phyloP scores from a whole-genome alignment of 2,888 invertebrate species.

The Aphrophora alni region DNA sequence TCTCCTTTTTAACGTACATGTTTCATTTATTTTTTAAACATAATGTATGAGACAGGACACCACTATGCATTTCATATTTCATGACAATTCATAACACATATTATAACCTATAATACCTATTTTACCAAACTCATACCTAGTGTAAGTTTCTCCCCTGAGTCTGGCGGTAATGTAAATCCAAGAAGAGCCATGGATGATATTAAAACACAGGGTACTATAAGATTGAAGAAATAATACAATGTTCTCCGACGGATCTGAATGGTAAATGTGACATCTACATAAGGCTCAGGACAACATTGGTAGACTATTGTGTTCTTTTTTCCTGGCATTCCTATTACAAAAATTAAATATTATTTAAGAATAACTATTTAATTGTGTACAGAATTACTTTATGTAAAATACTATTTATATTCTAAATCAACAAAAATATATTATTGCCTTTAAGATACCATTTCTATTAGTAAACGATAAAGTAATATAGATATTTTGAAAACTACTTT shows the following conservation, averaged over 20 bases:
- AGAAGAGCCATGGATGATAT: conserved; percentile 98
- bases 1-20: background rate
- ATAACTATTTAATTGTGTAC: no score
- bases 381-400: no score
- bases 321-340: conserved; percentile 83
- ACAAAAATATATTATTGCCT: no score
- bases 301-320: conserved; percentile 90
- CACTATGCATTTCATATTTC: background rate
- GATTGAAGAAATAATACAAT: conserved; percentile 99
- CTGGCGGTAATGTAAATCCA: conserved; percentile 97
- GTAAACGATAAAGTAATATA: no score
- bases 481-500: no score
- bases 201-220: conserved; percentile 98
- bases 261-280: conserved; percentile 96
- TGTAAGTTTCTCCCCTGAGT: conserved; percentile 95
- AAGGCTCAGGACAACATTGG: conserved; percentile 93
- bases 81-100: background rate
- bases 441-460: no score
- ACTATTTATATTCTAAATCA: no score
- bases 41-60: background rate
- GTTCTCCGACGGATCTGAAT: conserved; percentile 96
- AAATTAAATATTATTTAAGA: background rate
- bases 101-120: no score
- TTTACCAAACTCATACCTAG: conserved; percentile 72
- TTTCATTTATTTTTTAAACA: background rate